Evolutionary conservation across 2,113 vertebrate genomes (phyloP).

Genomic region (Cyprinodon tularosa): DNA sequence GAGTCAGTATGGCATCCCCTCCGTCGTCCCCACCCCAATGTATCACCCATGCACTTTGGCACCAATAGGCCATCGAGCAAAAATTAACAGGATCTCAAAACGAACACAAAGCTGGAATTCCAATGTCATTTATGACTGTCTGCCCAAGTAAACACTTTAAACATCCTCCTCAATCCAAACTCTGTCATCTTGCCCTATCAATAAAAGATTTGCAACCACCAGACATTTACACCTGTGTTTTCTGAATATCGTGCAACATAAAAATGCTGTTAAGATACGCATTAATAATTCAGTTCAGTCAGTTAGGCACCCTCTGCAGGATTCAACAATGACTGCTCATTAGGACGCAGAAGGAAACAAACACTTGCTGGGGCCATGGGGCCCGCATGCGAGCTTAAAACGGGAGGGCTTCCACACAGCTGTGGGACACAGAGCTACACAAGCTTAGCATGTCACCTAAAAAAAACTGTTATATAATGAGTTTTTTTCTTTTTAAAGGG

Average conservation of each 20-base stretch:
- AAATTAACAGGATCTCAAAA: constrained; percentile 45
- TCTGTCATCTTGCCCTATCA: constrained; percentile 64
- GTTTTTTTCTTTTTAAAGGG: background rate
- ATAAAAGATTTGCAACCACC: constrained; percentile 71
- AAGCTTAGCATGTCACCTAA: background rate
- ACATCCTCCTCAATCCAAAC: background rate
- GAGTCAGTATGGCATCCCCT: constrained; percentile 63
- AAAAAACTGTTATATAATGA: constrained; percentile 4
- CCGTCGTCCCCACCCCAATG: constrained; percentile 33
- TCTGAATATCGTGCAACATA: constrained; percentile 61
- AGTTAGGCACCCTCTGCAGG: constrained; percentile 74
- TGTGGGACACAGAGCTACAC: constrained; percentile 17
- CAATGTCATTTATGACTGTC: constrained; percentile 35
- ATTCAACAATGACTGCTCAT: constrained; percentile 66
- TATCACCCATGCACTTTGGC: constrained; percentile 47
- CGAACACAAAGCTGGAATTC: constrained; percentile 40
- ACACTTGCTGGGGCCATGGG: constrained; percentile 19
- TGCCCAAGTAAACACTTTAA: constrained; percentile 32
- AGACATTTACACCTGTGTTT: constrained; percentile 73
- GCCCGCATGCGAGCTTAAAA: constrained; percentile 19
- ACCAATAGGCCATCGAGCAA: constrained; percentile 50
- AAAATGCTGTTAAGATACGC: constrained; percentile 74
- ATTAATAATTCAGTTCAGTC: constrained; percentile 77
- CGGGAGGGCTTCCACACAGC: constrained; percentile 14
- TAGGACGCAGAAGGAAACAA: constrained; percentile 65